A percentile compares a stretch with the other conserved stretches of the same genome.
phyloP scores from a whole-genome alignment of 2,113 vertebrate genomes.

The Coptodon bakossiorum region DNA sequence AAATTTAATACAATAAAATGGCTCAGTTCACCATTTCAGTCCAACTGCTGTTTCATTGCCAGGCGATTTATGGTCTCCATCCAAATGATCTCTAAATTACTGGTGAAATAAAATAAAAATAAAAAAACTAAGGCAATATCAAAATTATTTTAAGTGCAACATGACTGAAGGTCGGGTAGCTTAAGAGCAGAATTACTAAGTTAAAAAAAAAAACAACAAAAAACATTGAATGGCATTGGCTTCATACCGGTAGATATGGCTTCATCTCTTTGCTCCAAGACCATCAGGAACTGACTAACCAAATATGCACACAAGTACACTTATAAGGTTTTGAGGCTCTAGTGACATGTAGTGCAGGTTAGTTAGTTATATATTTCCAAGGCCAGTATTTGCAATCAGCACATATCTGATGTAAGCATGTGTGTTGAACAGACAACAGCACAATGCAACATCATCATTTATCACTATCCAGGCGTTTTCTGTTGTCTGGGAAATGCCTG shows the following conservation, averaged over 20 bases:
- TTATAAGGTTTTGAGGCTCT: background rate
- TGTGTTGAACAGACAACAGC: background rate
- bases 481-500: background rate
- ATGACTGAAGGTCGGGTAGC: background rate
- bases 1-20: background rate
- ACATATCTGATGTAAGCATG: background rate
- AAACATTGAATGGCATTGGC: background rate
- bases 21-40: background rate
- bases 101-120: rapidly evolving
- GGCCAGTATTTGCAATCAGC: background rate
- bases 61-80: background rate
- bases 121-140: background rate
- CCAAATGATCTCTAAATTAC: background rate
- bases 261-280: background rate
- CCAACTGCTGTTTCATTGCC: background rate
- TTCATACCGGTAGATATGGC: background rate
- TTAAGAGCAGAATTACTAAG: background rate
- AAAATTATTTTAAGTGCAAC: background rate
- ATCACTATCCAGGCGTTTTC: background rate
- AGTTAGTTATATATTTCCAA: background rate
- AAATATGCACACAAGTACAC: background rate
- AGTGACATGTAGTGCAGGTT: background rate
- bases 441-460: slow-evolving; percentile 1
- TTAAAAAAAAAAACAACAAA: rapidly evolving
- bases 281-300: background rate